Evolutionary conservation across 2,888 invertebrate genomes (phyloP), one percentile per base, ranked within the genome.

Genomic region (Eupelmus urozonus): DNA sequence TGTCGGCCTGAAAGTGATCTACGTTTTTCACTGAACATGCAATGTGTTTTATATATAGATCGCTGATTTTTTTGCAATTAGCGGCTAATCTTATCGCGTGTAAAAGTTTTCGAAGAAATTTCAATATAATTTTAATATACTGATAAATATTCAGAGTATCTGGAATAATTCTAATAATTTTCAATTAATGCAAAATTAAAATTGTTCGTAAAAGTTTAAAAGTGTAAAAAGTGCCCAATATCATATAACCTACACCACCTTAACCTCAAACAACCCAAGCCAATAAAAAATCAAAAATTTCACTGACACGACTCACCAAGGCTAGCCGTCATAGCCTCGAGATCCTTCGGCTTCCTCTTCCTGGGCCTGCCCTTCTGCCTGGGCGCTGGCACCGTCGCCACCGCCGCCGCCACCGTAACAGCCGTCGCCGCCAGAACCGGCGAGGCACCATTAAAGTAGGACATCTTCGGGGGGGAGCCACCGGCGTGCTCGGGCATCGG

Each of bases 351-450:
- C 90, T 97, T 97, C 92, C 97, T 93, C 91, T 97, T 97, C 88
- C 97, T 92, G 45, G 97, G 97, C 83, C 98, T 92, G 11, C 97
- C 97, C 92, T 98, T 98, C 90, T 97, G 97, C 84, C 97, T 92
- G 5, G 96, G 96, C 83, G 92, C 91, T 29, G 90, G 89, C 4
- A 89, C 88, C 0, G 88, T 83, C 85, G 92, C 88, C 85, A 92
- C 93, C 85, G 92, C 93, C 76, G 91, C 89, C 80, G 86, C 87
- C 55, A 83, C 84, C 2, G 85, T 82, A 67, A 90, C 89, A 13
- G 92, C 92, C 85, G 92, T 93, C 87, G 92, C 93, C 74, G 91
- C 90, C 82, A 86, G 85, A 79, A 87, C 86, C 53, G 84, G 84
- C 3, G 85, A 83, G 73, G 91, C 90, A 11, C 93, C 93, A 84